These are phyloP conservation scores for Siniperca obscura DNA, from an alignment of 2,797 vertebrate species.

Conservation along the genomic window DNA sequence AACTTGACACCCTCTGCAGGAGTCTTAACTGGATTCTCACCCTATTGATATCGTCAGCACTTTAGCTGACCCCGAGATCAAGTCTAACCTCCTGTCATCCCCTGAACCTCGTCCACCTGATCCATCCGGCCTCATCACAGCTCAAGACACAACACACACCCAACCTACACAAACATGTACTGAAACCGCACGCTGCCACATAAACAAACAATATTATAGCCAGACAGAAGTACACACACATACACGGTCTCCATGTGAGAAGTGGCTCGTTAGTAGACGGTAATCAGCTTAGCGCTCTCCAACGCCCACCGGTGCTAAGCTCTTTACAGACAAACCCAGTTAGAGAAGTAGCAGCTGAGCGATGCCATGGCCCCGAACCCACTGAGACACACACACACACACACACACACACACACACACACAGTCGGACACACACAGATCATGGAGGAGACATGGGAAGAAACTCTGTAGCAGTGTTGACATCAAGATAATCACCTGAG, in stretches of 20 bases:
- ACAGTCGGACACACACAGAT: conserved; percentile 36
- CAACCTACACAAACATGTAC: conserved; percentile 26
- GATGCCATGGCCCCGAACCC: conserved; percentile 34
- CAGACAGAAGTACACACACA: conserved; percentile 17
- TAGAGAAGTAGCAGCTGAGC: conserved; percentile 65
- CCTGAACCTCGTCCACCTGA: conserved; percentile 40
- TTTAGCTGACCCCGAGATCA: conserved; percentile 40
- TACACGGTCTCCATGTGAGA: conserved; percentile 62
- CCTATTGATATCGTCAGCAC: conserved; percentile 44
- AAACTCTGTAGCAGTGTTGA: conserved; percentile 37
- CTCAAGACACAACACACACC: conserved; percentile 19
- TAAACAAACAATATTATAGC: conserved; percentile 52
- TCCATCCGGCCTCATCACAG: conserved; percentile 1
- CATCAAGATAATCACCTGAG: conserved; percentile 59
- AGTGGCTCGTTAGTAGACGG: conserved; percentile 78
- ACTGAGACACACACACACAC: conserved; percentile 44
- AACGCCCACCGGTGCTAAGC: conserved; percentile 77
- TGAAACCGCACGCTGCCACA: neutral
- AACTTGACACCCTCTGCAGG: conserved; percentile 60
- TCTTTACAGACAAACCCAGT: conserved; percentile 81
- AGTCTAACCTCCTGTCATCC: conserved; percentile 56
- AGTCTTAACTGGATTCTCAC: conserved; percentile 37
- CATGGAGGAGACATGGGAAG: conserved; percentile 45
- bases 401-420: conserved; percentile 31
- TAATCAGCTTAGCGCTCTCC: conserved; percentile 83